Conservation (phyloP, 2,797 vertebrate species). For the Poecilia gillii region DNA sequence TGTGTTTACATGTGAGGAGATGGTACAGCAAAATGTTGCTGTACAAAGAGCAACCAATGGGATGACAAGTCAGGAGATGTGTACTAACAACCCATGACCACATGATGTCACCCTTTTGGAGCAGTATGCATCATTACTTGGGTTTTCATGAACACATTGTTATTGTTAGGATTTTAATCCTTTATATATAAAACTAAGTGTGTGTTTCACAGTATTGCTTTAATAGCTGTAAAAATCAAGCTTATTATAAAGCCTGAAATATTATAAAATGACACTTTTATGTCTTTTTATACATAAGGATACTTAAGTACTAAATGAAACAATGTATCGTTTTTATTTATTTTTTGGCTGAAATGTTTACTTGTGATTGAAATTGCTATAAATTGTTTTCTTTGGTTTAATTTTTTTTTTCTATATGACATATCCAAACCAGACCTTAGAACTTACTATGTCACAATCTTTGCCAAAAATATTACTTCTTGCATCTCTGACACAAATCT, state of each 20-base stretch:
- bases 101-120: conserved; percentile 54
- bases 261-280: neutral
- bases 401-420: neutral
- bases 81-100: conserved; percentile 48
- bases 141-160: neutral
- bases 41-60: neutral
- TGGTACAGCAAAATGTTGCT: neutral
- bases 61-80: neutral
- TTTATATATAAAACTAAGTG: neutral
- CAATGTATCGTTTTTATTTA: neutral
- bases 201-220: neutral
- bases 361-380: neutral
- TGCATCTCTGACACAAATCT: neutral
- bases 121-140: neutral
- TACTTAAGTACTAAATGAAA: neutral
- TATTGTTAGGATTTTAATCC: neutral
- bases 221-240: neutral
- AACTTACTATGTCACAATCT: neutral
- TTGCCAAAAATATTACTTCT: neutral
- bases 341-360: neutral
- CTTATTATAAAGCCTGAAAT: neutral
- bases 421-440: neutral
- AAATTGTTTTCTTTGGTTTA: neutral
- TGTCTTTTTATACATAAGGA: neutral
- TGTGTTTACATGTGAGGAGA: neutral